These are phyloP conservation scores for Apis laboriosa DNA, from an alignment of 1,140 invertebrate genomes.

Conservation along the genomic window DNA sequence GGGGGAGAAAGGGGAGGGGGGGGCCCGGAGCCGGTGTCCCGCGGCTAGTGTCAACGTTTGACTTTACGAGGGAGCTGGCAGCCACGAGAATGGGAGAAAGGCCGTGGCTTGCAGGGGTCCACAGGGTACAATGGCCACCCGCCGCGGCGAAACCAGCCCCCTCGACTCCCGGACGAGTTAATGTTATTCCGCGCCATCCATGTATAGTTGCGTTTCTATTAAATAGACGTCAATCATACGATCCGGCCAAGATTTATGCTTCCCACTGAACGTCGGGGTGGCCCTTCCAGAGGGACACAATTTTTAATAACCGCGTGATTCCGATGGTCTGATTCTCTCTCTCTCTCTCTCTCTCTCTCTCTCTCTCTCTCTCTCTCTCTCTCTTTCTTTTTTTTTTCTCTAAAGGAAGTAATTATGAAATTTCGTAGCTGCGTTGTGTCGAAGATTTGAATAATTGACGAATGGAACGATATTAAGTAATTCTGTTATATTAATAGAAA, in stretches of 20 bases:
- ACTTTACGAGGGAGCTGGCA: conserved; percentile 78
- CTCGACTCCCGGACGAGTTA: conserved; percentile 78
- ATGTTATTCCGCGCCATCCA: conserved; percentile 73
- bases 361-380: too few relatives aligned
- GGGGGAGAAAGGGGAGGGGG: conserved; percentile 26
- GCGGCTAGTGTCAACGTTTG: conserved; percentile 78
- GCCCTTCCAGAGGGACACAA: conserved; percentile 50
- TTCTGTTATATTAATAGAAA: too few relatives aligned
- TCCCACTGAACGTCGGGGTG: conserved; percentile 51
- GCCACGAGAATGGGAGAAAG: conserved; percentile 70
- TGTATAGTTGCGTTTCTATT: conserved; percentile 78
- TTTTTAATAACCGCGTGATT: conserved; percentile 57
- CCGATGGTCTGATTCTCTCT: not conserved
- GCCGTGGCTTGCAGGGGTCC: conserved; percentile 69
- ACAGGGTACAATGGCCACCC: conserved; percentile 75
- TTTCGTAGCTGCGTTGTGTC: too few relatives aligned
- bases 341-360: not conserved
- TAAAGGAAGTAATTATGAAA: too few relatives aligned
- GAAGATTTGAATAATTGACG: too few relatives aligned
- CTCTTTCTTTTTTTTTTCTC: too few relatives aligned
- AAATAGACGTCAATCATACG: conserved; percentile 78
- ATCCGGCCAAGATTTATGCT: conserved; percentile 68
- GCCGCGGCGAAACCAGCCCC: conserved; percentile 73
- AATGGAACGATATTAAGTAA: too few relatives aligned
- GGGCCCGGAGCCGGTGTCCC: conserved; percentile 67